Evolutionary conservation across 2,888 invertebrate genomes (phyloP), one percentile per base, ranked within the genome.

Genomic region (Marasmarcha lunaedactyla): DNA sequence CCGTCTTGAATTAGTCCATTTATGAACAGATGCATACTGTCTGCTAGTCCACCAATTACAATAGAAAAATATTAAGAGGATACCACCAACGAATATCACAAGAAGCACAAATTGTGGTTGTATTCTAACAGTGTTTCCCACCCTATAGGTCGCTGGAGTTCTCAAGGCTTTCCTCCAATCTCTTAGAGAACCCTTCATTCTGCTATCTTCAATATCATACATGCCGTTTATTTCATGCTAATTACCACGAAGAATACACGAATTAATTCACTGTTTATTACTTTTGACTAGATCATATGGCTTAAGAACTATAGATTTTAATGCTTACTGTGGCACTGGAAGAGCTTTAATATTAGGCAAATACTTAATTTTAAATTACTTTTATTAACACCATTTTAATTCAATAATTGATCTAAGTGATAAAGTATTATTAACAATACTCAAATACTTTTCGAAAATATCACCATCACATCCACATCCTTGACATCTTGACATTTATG

Each of bases 111-210:
- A 91, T 52, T 93, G 91, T 33, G 92, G 92, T 66, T 96, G 96
- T 49, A 94, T 86, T 48, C 93, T 87, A 41, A 97, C 88, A 42
- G 94, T 89, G 64, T 94, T 95, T 1, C 94, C 94, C 14, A 96
- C 91, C 52, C 96, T 86, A 67, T 96, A 97, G 0, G 94, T 90
- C 37, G 94, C 91, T 15, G 95, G 95, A 37, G 92, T 90, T 35
- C 92, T 88, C 34, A 97, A 86, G 7, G 94, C 93, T 64, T 93
- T 91, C 53, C 95, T 89, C 95, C 96, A 96, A 63, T 96, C 95
- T 49, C 90, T 86, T 44, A 90, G 58, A 15, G 74, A 74, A 44
- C 79, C 81, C 59, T 61, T 77, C 81, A 84, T 85, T 55, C 66
- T 77, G 47, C 57, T 65, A 48, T 84, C 81, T 61, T 83, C 79